Percentiles rank a stretch among this genome's conserved stretches.
Conservation (phyloP, 2,797 vertebrate species). For the Limosa lapponica region DNA sequence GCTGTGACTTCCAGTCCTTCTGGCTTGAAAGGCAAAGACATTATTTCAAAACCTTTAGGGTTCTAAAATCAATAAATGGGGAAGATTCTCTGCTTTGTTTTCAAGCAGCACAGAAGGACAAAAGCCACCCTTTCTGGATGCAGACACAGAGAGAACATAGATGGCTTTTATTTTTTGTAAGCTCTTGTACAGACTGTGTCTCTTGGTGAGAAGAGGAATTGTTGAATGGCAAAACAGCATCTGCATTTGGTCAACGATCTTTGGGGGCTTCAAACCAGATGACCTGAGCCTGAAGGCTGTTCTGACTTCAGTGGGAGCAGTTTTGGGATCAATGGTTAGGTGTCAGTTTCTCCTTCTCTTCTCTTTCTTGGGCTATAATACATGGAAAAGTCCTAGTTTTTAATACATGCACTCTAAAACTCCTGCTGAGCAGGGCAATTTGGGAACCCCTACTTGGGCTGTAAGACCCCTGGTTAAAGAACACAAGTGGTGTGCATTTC, state of each 20-base stretch:
- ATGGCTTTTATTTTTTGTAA: neutral
- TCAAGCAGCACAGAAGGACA: neutral
- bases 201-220: neutral
- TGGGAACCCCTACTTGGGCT: neutral
- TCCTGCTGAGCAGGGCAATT: neutral
- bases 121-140: neutral
- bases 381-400: neutral
- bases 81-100: neutral
- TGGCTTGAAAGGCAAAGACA: neutral
- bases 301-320: neutral
- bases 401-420: neutral
- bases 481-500: neutral
- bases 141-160: fast-evolving
- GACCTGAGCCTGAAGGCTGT: neutral
- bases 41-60: neutral
- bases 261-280: neutral
- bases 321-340: neutral
- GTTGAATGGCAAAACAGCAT: neutral
- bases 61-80: neutral
- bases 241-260: neutral
- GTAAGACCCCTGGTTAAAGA: neutral
- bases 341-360: neutral
- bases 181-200: neutral
- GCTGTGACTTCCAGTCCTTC: neutral
- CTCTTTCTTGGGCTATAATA: neutral